These are phyloP conservation scores for Ia io DNA, from an alignment of 2,113 vertebrate species.

Conservation along the genomic window DNA sequence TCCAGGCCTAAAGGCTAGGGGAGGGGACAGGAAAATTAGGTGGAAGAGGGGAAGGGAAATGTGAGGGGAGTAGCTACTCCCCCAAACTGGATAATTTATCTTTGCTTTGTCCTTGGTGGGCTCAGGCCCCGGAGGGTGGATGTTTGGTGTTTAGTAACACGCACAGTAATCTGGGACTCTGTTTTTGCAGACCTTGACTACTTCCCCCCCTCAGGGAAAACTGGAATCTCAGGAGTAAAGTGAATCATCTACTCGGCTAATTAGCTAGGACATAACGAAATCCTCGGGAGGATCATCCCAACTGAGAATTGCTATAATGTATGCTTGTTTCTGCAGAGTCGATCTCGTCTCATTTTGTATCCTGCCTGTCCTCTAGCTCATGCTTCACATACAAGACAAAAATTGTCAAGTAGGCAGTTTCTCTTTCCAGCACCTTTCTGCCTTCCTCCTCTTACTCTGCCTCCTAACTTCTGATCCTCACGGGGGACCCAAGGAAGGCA, in stretches of 20 bases:
- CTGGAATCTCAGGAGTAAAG: conserved; percentile 69
- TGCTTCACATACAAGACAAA: background rate
- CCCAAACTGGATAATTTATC: background rate
- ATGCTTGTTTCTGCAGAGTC: conserved; percentile 53
- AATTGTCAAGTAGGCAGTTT: conserved; percentile 49
- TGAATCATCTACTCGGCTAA: conserved; percentile 69
- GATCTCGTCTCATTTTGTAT: conserved; percentile 45
- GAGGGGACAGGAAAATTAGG: background rate
- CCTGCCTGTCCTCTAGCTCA: background rate
- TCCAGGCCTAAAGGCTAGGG: background rate
- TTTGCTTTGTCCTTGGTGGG: conserved; percentile 61
- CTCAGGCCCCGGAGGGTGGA: background rate
- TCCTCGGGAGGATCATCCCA: conserved; percentile 57
- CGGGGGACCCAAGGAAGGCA: background rate
- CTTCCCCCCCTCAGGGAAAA: conserved; percentile 48
- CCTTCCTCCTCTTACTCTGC: background rate
- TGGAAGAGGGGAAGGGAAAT: background rate
- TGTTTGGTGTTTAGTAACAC: conserved; percentile 37
- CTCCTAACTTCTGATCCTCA: background rate
- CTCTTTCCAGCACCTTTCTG: background rate
- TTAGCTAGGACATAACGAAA: conserved; percentile 69
- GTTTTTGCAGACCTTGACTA: conserved; percentile 65
- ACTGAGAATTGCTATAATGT: conserved; percentile 56
- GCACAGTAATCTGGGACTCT: background rate
- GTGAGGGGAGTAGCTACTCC: background rate